Evolutionary conservation across 2,888 invertebrate genomes (phyloP), one percentile per base, ranked within the genome.

Genomic region (Cheilosia variabilis): DNA sequence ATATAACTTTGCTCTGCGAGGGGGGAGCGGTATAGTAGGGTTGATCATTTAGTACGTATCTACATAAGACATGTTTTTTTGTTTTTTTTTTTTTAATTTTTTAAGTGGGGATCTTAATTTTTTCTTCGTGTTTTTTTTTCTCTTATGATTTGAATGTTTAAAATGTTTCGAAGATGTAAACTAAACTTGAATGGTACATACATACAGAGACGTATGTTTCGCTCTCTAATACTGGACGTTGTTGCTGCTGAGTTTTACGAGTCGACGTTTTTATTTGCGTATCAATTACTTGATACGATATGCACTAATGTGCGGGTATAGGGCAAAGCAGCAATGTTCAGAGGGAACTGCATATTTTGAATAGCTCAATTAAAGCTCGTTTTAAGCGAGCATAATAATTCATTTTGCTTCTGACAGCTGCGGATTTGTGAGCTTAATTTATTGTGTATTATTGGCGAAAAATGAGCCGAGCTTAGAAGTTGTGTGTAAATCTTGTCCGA

Each of bases 191-290:
- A 75, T 72, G 37, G 52, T 58, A 27, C 34, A 41, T 43, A 73
- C 80, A 52, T 50, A 66, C 27, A 62, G 50, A 55, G 9, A 52
- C n/a, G 22, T 47, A 6, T 37, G 31, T 19, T 37, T 41, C 31
- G 31, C 43, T 27, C 76, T 43, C 50, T 60, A 60, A 71, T 60
- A 73, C 75, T 76, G 58, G 45, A 66, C 58, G 57, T 22, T 50
- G 69, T 45, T 50, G 58, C 31, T 57, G 68, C 60, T 68, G 72
- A 72, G 57, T 78, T 73, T 45, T 69, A 73, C 78, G 83, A 78
- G 68, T 68, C 69, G 55, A 77, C 81, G 43, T 82, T 82, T 82
- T 78, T 73, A 73, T 84, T 84, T 84, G 75, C 79, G 73, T 79
- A 79, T 84, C 79, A 84, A 79, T 79, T 84, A 73, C 73, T 73